phyloP scores from a whole-genome alignment of 2,888 invertebrate genomes.

The Hypolimnas misippus region DNA sequence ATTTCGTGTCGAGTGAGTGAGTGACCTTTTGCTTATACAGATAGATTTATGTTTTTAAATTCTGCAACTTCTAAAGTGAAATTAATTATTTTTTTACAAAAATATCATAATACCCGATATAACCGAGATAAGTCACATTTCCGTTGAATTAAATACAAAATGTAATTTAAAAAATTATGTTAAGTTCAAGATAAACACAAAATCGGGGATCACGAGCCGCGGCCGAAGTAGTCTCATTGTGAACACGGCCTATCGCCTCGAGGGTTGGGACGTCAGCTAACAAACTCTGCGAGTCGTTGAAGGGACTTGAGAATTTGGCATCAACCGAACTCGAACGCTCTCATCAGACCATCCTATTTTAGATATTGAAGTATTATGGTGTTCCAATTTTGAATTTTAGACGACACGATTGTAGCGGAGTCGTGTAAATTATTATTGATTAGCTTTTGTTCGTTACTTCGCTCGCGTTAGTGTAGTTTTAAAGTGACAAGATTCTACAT shows the following conservation, averaged over 20 bases:
- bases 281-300: constrained; percentile 54
- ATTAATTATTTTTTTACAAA: too few relatives aligned
- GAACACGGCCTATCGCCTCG: constrained; percentile 31
- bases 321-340: constrained; percentile 56
- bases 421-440: too few relatives aligned
- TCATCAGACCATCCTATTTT: constrained; percentile 62
- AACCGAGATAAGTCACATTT: constrained; percentile 4
- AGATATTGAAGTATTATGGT: constrained; percentile 54
- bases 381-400: constrained; percentile 48
- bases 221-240: constrained; percentile 23
- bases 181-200: constrained; percentile 13
- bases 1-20: too few relatives aligned
- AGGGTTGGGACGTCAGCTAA: constrained; percentile 58
- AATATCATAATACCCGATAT: background rate
- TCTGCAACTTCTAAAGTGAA: too few relatives aligned
- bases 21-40: too few relatives aligned
- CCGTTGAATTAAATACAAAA: background rate
- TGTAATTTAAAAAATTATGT: constrained; percentile 11
- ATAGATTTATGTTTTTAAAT: too few relatives aligned
- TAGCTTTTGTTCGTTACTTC: too few relatives aligned
- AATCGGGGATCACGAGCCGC: constrained; percentile 23
- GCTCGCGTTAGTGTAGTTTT: too few relatives aligned
- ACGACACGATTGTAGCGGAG: too few relatives aligned
- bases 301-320: constrained; percentile 61
- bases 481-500: too few relatives aligned